Base-by-base conservation (phyloP, 1,140 invertebrate species). In the Probaryconus sp. region DNA sequence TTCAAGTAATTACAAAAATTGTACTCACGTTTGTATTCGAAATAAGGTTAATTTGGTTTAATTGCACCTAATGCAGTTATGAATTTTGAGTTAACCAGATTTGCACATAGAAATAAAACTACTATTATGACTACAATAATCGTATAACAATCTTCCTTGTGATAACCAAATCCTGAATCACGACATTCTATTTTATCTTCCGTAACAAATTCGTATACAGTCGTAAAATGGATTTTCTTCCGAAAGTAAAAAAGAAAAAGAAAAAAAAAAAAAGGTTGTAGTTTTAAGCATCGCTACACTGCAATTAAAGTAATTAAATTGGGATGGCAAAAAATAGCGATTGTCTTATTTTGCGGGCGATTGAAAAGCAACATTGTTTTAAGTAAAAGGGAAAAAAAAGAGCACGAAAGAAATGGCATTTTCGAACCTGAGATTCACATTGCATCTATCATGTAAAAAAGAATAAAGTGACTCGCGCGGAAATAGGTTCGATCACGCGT, bases 401-500 rank as follows among this genome's bases (percentile, higher is more conserved):
- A 20, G n/a, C 10, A 37, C n/a, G 42, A 35, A 30, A 26, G 10
- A 58, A 43, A 35, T 14, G 37, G 38, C n/a, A 50, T 40, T 28
- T 43, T 21, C 13, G 47, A 60, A 42, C 16, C 47, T 51, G 16
- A 31, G 40, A 48, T 40, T 67, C 48, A 50, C 48, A 50, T 73
- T 61, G 55, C 47, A 53, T 47, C 69, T 47, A 64, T 61, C 61
- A 37, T 51, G 70, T 61, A 56, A 42, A 61, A 61, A 70, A 53
- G 68, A 63, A 55, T 63, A 50, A 56, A 63, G 48, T 21, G 50
- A 71, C 10, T 58, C 43, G 58, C 58, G 50, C 50, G 63, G 55
- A 70, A 77, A 77, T 72, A 58, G 69, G 60, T 69, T 58, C 75
- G 64, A 77, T 67, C 74, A 77, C 74, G 74, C 69, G 58, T 73